Evolutionary conservation across 1,140 invertebrate species (phyloP).

Genomic region (Aphaenogaster floridana): DNA sequence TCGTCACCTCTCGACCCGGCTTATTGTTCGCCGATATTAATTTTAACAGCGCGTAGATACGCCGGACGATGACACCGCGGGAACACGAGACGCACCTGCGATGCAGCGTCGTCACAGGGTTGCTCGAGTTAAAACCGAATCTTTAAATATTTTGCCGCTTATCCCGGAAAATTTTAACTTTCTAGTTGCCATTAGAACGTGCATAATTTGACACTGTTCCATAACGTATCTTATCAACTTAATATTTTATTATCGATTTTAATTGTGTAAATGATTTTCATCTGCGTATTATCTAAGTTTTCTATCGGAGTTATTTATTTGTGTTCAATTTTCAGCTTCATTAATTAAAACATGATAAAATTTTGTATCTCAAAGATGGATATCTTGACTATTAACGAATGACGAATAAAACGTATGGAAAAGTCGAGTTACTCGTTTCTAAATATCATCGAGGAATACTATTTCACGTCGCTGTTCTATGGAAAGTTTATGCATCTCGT

Average conservation of each 20-base stretch:
- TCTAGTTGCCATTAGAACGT: too few species aligned
- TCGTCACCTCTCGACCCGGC: conserved; percentile 56
- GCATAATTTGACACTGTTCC: neutral
- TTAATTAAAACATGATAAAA: neutral
- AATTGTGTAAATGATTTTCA: neutral
- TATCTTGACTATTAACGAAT: neutral
- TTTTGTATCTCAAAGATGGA: neutral
- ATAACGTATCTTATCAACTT: neutral
- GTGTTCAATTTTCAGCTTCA: neutral
- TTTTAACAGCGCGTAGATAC: conserved; percentile 60
- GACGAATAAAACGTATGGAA: neutral
- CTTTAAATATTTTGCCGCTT: neutral
- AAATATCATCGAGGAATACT: conserved; percentile 29
- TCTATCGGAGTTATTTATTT: neutral
- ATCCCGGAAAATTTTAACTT: neutral
- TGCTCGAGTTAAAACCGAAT: conserved; percentile 16
- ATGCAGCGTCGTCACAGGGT: neutral
- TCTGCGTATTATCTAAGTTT: neutral
- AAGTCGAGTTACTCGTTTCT: conserved; percentile 5
- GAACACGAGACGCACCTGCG: conserved; percentile 66
- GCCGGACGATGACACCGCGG: conserved; percentile 60
- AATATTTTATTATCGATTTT: neutral
- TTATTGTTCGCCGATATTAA: conserved; percentile 73
- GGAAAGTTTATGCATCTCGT: conserved; percentile 36
- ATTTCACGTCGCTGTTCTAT: conserved; percentile 36